Percentiles rank a stretch among this genome's conserved stretches.
Conservation (phyloP, 1,140 invertebrate species). For the Lasaia peninsularis region DNA sequence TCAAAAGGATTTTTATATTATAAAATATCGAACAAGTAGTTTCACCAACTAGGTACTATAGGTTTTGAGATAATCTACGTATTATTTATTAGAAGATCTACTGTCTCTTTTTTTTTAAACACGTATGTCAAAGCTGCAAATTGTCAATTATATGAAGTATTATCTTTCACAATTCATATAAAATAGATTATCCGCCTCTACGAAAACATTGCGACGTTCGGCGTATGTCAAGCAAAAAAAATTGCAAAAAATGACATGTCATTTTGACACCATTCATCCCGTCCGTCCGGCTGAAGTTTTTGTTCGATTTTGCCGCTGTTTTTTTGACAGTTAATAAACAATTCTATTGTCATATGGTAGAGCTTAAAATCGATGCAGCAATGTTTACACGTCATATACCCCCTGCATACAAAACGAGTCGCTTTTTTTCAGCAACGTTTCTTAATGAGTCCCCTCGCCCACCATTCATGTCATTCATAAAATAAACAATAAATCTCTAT, state of each 20-base stretch:
- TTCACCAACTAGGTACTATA: too few species aligned
- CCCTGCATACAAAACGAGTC: constrained; percentile 22
- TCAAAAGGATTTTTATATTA: too few species aligned
- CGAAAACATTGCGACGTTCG: not conserved
- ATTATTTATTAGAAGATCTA: too few species aligned
- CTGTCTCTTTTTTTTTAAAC: too few species aligned
- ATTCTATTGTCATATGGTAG: not conserved
- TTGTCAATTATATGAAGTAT: too few species aligned
- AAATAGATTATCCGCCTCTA: too few species aligned
- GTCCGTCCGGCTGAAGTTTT: constrained; percentile 54
- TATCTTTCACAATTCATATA: too few species aligned
- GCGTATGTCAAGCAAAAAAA: constrained; percentile 30
- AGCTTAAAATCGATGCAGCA: constrained; percentile 13
- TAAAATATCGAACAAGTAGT: too few species aligned
- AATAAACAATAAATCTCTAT: constrained; percentile 67
- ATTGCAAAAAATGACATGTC: constrained; percentile 67
- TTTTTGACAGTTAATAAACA: not conserved
- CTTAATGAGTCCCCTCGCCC: constrained; percentile 64
- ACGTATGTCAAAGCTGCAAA: too few species aligned
- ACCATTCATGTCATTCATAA: constrained; percentile 69
- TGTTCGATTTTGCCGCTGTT: constrained; percentile 18
- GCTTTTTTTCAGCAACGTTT: constrained; percentile 56
- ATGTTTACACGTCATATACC: constrained; percentile 2
- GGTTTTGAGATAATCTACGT: too few species aligned
- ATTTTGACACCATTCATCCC: constrained; percentile 73